Conservation (phyloP, 2,113 vertebrate species). For the Hiodon tergisus region DNA sequence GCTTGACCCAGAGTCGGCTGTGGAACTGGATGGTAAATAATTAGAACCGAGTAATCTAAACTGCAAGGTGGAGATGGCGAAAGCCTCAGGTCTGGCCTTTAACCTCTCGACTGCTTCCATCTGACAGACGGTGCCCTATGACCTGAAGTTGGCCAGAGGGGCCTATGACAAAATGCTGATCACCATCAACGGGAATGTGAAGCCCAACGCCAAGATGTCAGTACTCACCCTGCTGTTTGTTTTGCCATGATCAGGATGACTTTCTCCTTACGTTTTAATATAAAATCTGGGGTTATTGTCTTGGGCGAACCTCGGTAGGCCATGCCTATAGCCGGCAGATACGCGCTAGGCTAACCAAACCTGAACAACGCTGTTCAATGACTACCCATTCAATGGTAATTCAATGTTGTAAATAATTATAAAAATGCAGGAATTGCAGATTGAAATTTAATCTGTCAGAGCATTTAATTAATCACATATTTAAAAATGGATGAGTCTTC, state of each 20-base stretch:
- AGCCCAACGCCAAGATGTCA: conserved; percentile 65
- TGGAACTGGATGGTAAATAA: too few relatives aligned
- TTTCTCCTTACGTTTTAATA: background rate
- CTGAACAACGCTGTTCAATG: background rate
- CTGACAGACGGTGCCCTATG: conserved; percentile 62
- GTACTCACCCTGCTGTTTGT: conserved; percentile 10
- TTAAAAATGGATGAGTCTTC: too few relatives aligned
- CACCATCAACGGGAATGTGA: conserved; percentile 63
- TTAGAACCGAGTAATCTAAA: too few relatives aligned
- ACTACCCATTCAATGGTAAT: too few relatives aligned
- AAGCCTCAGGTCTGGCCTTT: too few relatives aligned
- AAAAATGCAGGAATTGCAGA: too few relatives aligned
- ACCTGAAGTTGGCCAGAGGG: conserved; percentile 60
- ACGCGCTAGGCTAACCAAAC: background rate
- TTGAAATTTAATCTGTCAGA: too few relatives aligned
- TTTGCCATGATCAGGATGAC: background rate
- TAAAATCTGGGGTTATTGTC: background rate
- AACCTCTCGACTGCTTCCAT: background rate
- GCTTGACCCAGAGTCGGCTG: too few relatives aligned
- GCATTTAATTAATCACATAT: too few relatives aligned
- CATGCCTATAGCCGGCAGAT: background rate
- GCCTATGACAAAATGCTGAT: conserved; percentile 70
- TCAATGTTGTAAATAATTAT: too few relatives aligned
- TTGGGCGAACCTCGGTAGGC: background rate
- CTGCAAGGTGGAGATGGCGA: too few relatives aligned